Evolutionary conservation across 1,140 invertebrate genomes (phyloP), one percentile per base, ranked within the genome.

Genomic region (Drosophila willistoni): DNA sequence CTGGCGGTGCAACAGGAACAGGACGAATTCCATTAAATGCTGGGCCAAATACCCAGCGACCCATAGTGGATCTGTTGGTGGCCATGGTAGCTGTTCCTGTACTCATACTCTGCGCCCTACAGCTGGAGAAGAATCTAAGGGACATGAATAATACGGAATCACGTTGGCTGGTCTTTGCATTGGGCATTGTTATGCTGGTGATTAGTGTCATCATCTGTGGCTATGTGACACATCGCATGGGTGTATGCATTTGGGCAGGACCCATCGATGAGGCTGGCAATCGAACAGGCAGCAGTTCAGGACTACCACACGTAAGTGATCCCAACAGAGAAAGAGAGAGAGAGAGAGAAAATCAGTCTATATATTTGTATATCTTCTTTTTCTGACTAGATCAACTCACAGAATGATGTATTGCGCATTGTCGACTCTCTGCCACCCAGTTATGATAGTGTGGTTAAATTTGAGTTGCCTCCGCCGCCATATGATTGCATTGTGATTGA

Each of bases 171-270:
- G 91, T 92, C 17, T 92, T 92, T 59, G 91, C 90, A 10, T 42
- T 92, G 22, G 91, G 91, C 25, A 83, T 92, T 42, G 89, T 89
- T 1, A 90, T 92, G 86, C 72, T 92, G 61, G 56, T 92, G 14
- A 90, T 92, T 13, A 91, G 90, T 29, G 74, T 92, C 17, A 89
- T 92, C 29, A 92, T 92, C 39, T 92, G 91, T 36, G 91, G 91
- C 33, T 92, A 92, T 81, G 91, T 92, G 3, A 92, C 91, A 13
- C 91, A 92, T 60, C 90, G 91, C 12, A 90, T 92, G 91, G 91
- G 91, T 29, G 91, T 92, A 36, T 92, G 91, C 77, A 90, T 91
- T 36, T 92, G 91, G 91, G 89, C 91, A 22, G 91, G 91, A 14
- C 91, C 91, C 67, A 89, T 92, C 19, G 91, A 92, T 55, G 91